Percentiles rank a stretch among this genome's conserved stretches.
phyloP scores from a whole-genome alignment of 2,888 invertebrate genomes.

The Eupsilia transversa region DNA sequence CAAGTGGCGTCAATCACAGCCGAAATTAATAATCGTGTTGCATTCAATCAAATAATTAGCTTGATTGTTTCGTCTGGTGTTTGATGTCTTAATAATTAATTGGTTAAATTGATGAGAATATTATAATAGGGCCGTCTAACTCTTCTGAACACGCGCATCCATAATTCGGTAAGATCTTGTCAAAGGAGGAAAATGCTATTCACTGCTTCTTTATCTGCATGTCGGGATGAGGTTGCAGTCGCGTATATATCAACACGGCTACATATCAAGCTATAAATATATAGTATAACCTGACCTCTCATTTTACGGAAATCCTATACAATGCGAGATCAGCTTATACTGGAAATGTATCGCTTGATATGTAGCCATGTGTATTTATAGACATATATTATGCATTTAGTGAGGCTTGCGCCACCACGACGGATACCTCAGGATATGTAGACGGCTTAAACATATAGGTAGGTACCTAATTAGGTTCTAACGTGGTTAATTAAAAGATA shows the following conservation, averaged over 20 bases:
- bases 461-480: background rate
- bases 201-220: background rate
- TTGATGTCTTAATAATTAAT: background rate
- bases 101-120: background rate
- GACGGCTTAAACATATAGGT: background rate
- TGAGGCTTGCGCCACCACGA: background rate
- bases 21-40: background rate
- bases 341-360: too few species aligned
- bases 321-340: too few species aligned
- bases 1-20: background rate
- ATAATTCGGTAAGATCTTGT: background rate
- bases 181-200: background rate
- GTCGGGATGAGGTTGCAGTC: background rate
- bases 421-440: background rate
- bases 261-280: too few species aligned
- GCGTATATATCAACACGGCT: too few species aligned
- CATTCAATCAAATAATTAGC: conserved; percentile 4
- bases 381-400: too few species aligned
- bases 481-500: background rate
- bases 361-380: too few species aligned
- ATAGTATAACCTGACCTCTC: too few species aligned
- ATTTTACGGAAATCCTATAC: too few species aligned
- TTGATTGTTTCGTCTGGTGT: background rate
- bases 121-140: background rate
- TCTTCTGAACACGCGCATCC: background rate